These are phyloP conservation scores for Scortum barcoo DNA, from an alignment of 2,113 vertebrate species.

Conservation along the genomic window DNA sequence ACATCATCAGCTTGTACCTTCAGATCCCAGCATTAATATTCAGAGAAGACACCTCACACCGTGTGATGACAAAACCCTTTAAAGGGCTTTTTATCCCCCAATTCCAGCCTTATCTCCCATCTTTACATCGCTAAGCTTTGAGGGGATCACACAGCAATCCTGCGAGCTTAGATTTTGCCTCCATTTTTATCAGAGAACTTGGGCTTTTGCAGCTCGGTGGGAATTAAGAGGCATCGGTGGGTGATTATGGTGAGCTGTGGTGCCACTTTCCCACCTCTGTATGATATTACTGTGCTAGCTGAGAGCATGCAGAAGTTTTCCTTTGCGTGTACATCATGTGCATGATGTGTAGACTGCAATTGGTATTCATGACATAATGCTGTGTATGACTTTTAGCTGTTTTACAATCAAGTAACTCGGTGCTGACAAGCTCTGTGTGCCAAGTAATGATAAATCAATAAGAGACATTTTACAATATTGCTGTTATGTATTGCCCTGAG, in stretches of 20 bases:
- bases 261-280: neutral
- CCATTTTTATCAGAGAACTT: constrained; percentile 60
- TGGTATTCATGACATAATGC: neutral
- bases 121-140: constrained; percentile 71
- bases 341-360: neutral
- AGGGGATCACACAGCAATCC: constrained; percentile 73
- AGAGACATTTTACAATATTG: neutral
- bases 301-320: neutral
- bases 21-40: constrained; percentile 73
- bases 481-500: neutral
- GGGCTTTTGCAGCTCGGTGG: constrained; percentile 42
- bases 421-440: neutral
- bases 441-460: neutral
- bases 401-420: neutral
- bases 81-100: constrained; percentile 70
- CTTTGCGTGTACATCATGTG: neutral
- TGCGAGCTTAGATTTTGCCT: constrained; percentile 58
- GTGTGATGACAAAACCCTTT: constrained; percentile 70
- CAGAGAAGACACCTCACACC: constrained; percentile 41
- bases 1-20: constrained; percentile 52
- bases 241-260: constrained; percentile 34
- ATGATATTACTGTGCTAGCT: constrained; percentile 8
- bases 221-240: constrained; percentile 37
- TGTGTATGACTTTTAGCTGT: neutral
- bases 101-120: constrained; percentile 73